These are phyloP conservation scores for Agrochola litura DNA, from an alignment of 2,888 invertebrate species.

Conservation along the genomic window DNA sequence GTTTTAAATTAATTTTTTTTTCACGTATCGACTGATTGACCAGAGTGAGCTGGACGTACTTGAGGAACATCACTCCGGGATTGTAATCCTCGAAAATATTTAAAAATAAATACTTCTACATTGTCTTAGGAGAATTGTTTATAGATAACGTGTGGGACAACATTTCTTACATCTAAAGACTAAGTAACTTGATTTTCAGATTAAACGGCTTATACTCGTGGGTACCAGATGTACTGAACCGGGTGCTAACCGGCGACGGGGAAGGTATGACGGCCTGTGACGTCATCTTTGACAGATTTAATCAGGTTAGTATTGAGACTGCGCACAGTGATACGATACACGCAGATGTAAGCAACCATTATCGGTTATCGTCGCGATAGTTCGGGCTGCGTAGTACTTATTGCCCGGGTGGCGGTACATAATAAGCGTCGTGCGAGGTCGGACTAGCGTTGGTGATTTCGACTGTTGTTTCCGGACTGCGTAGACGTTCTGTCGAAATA, in stretches of 20 bases:
- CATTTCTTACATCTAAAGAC: background rate
- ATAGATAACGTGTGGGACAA: background rate
- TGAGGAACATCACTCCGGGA: background rate
- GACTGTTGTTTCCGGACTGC: too few relatives aligned
- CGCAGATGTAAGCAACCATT: too few relatives aligned
- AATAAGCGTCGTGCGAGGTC: too few relatives aligned
- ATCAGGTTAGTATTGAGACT: slow-evolving; percentile 72
- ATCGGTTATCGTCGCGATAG: too few relatives aligned
- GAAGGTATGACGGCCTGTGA: slow-evolving; percentile 80
- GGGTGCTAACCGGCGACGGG: slow-evolving; percentile 81
- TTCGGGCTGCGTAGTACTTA: too few relatives aligned
- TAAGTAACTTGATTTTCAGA: slow-evolving; percentile 59
- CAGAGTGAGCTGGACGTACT: background rate
- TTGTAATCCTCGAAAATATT: background rate
- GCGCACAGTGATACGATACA: too few relatives aligned
- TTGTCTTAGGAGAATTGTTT: background rate
- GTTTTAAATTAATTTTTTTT: slow-evolving; percentile 64
- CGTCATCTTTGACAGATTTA: slow-evolving; percentile 80
- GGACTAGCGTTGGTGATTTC: too few relatives aligned
- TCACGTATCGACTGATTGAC: background rate
- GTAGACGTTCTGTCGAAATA: too few relatives aligned
- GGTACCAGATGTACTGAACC: slow-evolving; percentile 91
- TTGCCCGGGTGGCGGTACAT: too few relatives aligned
- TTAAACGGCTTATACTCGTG: slow-evolving; percentile 90
- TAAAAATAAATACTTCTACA: background rate